Conservation (phyloP, 2,113 vertebrate species). For the Proteles cristata region DNA sequence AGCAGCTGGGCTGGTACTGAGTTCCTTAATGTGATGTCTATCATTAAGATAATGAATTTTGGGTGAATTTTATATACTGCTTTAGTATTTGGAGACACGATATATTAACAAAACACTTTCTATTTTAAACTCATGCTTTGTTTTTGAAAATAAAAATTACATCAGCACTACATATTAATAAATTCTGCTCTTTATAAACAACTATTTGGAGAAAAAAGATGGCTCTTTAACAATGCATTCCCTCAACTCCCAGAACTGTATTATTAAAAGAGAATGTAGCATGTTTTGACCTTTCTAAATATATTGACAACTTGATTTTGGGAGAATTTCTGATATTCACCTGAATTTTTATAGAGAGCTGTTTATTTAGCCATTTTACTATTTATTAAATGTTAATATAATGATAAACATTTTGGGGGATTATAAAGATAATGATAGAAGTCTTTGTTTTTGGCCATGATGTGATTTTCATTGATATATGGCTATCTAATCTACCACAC, state of each 20-base stretch:
- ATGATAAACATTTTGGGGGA: not conserved
- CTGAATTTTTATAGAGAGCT: not conserved
- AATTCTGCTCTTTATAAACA: not conserved
- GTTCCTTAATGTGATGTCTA: not conserved
- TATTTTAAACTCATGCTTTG: not conserved
- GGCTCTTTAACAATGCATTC: not conserved
- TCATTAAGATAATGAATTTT: conserved; percentile 11
- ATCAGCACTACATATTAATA: not conserved
- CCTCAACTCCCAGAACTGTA: not conserved
- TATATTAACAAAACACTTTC: not conserved
- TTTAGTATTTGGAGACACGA: not conserved
- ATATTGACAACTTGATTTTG: not conserved
- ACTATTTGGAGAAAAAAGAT: not conserved
- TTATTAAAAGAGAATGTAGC: not conserved
- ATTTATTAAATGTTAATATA: not conserved
- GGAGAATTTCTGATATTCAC: not conserved
- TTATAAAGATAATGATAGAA: not conserved
- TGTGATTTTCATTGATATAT: not conserved
- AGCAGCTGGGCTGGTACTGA: not conserved
- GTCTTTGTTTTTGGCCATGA: not conserved
- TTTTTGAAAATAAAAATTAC: not conserved
- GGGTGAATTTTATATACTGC: not conserved
- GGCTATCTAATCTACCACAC: not conserved
- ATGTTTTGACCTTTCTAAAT: not conserved
- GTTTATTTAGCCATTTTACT: not conserved